Conservation (phyloP, 2,797 vertebrate genomes). For the Brachyalestes nurse region DNA sequence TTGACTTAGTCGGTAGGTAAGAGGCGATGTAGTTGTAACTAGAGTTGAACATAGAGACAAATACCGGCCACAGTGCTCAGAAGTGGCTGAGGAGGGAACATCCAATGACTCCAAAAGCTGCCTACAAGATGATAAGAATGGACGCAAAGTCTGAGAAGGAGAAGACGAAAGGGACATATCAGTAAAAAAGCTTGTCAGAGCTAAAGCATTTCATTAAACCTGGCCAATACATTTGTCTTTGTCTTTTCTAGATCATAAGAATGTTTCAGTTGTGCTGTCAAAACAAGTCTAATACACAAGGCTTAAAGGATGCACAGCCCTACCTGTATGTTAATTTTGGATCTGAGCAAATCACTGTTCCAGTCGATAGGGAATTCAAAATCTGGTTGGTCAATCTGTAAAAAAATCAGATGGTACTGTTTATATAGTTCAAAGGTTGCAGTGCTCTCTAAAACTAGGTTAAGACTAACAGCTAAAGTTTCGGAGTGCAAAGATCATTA, state of each 20-base stretch:
- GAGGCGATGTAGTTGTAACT: constrained; percentile 74
- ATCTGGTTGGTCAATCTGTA: constrained; percentile 91
- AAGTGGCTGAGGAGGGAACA: constrained; percentile 67
- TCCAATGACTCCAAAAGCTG: constrained; percentile 80
- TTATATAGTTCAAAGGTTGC: background rate
- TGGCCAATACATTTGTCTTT: background rate
- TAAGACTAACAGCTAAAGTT: background rate
- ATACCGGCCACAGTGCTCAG: constrained; percentile 77
- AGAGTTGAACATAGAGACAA: constrained; percentile 75
- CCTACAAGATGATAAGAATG: constrained; percentile 59
- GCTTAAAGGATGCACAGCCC: constrained; percentile 19
- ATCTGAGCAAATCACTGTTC: constrained; percentile 73
- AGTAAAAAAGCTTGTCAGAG: constrained; percentile 2
- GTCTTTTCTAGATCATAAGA: background rate
- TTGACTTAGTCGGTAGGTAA: constrained; percentile 71
- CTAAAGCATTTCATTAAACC: background rate
- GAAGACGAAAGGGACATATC: constrained; percentile 5
- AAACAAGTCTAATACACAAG: background rate
- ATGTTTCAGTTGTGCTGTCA: background rate
- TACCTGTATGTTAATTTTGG: constrained; percentile 81
- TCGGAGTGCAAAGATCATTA: background rate
- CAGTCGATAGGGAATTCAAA: constrained; percentile 84
- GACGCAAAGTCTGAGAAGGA: constrained; percentile 65
- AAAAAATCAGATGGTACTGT: background rate
- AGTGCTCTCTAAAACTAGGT: background rate